These are phyloP conservation scores for Bombus vancouverensis DNA, from an alignment of 1,140 invertebrate species.

Conservation along the genomic window DNA sequence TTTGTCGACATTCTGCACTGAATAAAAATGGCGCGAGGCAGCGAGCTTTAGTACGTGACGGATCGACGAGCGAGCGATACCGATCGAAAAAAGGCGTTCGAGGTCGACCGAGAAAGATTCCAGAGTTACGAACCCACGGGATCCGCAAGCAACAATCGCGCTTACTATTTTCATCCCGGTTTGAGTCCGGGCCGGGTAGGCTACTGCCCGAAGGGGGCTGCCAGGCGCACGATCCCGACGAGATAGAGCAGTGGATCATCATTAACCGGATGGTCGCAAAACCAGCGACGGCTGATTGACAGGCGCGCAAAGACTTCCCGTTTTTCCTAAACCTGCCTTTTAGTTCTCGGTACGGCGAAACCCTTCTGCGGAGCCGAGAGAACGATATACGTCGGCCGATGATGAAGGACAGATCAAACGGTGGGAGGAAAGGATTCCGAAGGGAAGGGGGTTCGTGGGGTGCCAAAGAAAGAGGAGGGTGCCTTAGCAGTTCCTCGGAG, in stretches of 20 bases:
- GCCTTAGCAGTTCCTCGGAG: constrained; percentile 61
- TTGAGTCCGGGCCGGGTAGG: constrained; percentile 29
- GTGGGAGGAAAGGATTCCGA: constrained; percentile 8
- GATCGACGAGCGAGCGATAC: not conserved
- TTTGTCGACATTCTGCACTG: constrained; percentile 21
- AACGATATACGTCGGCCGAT: constrained; percentile 58
- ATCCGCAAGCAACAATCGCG: constrained; percentile 47
- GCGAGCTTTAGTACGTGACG: not conserved
- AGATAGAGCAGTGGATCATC: constrained; percentile 79
- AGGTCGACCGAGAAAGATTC: constrained; percentile 37
- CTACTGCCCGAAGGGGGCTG: constrained; percentile 12
- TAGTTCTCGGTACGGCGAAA: constrained; percentile 73
- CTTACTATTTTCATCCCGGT: constrained; percentile 58
- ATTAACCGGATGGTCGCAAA: constrained; percentile 77
- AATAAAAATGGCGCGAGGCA: constrained; percentile 18
- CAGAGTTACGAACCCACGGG: constrained; percentile 14
- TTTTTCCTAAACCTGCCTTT: constrained; percentile 74
- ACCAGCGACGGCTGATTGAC: constrained; percentile 77
- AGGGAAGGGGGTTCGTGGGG: constrained; percentile 6
- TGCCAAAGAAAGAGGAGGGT: constrained; percentile 57
- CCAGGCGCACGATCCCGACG: constrained; percentile 55
- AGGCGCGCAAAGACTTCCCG: constrained; percentile 75
- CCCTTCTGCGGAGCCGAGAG: constrained; percentile 61
- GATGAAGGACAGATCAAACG: constrained; percentile 46
- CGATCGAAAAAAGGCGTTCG: constrained; percentile 19